These are phyloP conservation scores for Hydrozoanthus tunicans DNA, from an alignment of 64 coral and sea anemone species.

Conservation along the genomic window DNA sequence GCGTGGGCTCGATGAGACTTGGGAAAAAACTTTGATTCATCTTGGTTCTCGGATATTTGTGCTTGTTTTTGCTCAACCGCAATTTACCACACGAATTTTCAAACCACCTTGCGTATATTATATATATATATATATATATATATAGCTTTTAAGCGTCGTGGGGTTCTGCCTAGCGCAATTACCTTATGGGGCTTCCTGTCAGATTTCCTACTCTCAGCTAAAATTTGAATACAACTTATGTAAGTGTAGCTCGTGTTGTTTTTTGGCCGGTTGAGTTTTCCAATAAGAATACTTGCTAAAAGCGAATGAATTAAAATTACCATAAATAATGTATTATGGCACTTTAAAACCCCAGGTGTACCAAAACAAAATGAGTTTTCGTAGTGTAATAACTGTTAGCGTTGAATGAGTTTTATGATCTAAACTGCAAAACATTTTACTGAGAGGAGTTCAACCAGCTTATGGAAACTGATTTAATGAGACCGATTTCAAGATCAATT, in stretches of 20 bases:
- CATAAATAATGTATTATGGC: constrained; percentile 49
- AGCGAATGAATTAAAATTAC: constrained; percentile 16
- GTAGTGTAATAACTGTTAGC: constrained; percentile 19
- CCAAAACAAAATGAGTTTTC: constrained; percentile 12
- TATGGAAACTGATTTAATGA: neutral
- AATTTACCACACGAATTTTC: constrained; percentile 7
- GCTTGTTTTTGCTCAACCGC: constrained; percentile 33
- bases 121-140: too few relatives aligned
- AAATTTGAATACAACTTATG: constrained; percentile 54
- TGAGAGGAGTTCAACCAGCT: neutral
- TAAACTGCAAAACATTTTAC: neutral
- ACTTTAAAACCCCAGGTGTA: constrained; percentile 40
- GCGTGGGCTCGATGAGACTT: neutral
- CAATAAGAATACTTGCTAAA: constrained; percentile 30
- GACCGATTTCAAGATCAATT: neutral
- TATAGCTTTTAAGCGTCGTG: constrained; percentile 7
- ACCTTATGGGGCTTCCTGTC: constrained; percentile 1
- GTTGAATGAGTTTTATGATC: neutral
- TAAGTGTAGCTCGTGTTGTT: constrained; percentile 2
- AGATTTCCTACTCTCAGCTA: neutral
- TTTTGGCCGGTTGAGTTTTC: constrained; percentile 32
- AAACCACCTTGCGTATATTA: neutral
- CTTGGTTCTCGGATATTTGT: neutral
- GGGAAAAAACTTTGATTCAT: neutral
- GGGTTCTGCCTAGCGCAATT: constrained; percentile 22